A percentile compares a stretch with the other conserved stretches of the same genome.
Conservation (phyloP, 2,113 vertebrate genomes). For the Heterocephalus glaber region DNA sequence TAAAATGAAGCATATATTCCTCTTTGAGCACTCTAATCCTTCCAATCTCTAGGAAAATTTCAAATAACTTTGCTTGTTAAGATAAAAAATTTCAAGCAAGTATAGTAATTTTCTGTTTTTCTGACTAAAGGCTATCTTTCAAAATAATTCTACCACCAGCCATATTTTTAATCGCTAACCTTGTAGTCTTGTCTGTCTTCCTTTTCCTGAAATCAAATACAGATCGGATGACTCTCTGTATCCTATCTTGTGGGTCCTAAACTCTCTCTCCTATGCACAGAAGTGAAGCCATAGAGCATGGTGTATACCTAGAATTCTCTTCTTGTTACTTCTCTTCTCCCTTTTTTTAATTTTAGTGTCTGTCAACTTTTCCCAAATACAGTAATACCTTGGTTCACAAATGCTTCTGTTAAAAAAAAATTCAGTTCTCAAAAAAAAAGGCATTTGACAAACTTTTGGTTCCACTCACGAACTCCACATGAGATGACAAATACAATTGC, state of each 20-base stretch:
- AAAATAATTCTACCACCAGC: background rate
- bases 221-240: background rate
- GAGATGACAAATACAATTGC: background rate
- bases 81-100: background rate
- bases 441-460: background rate
- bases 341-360: background rate
- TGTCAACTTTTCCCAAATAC: background rate
- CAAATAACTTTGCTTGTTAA: background rate
- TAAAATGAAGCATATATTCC: background rate
- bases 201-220: background rate
- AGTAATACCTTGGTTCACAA: background rate
- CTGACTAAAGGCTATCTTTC: background rate
- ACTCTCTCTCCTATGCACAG: background rate
- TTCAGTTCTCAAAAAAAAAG: background rate
- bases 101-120: background rate
- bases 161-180: background rate
- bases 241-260: rapidly evolving
- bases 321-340: background rate
- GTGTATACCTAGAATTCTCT: background rate
- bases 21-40: background rate
- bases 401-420: background rate
- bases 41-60: background rate
- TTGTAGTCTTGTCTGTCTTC: background rate
- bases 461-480: background rate
- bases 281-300: background rate